A percentile compares a stretch with the other conserved stretches of the same genome.
These are phyloP conservation scores for Naja naja DNA, from an alignment of 2,113 vertebrate genomes.

Conservation along the genomic window DNA sequence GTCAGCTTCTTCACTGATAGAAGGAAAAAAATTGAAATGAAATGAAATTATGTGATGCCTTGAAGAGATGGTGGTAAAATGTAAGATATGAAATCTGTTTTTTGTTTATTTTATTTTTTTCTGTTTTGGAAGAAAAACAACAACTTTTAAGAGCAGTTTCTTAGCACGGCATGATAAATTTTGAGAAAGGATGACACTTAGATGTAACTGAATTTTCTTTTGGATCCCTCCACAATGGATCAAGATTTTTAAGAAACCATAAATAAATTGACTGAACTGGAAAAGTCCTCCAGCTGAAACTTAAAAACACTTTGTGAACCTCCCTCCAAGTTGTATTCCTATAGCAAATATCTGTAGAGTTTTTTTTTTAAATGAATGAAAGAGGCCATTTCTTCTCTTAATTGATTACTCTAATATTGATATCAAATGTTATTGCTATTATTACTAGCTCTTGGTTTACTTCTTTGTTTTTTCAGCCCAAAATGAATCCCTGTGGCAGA, in stretches of 20 bases:
- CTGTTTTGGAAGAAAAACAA: neutral
- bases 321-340: neutral
- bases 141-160: neutral
- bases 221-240: neutral
- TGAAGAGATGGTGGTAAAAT: neutral
- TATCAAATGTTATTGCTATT: neutral
- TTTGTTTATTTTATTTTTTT: neutral
- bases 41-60: constrained; percentile 43
- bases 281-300: neutral
- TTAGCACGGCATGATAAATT: neutral
- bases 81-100: neutral
- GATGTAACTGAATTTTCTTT: accelerated
- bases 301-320: neutral
- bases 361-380: neutral
- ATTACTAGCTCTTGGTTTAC: neutral
- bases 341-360: neutral
- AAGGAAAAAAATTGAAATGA: constrained; percentile 43
- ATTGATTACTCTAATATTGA: neutral
- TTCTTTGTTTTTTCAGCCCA: neutral
- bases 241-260: neutral
- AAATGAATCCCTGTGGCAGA: neutral
- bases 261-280: neutral
- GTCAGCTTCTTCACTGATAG: constrained; percentile 46
- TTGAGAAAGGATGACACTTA: neutral
- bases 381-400: neutral